Evolutionary conservation across 2,888 invertebrate genomes (phyloP).

Genomic region (Cosmorhoe ocellata): DNA sequence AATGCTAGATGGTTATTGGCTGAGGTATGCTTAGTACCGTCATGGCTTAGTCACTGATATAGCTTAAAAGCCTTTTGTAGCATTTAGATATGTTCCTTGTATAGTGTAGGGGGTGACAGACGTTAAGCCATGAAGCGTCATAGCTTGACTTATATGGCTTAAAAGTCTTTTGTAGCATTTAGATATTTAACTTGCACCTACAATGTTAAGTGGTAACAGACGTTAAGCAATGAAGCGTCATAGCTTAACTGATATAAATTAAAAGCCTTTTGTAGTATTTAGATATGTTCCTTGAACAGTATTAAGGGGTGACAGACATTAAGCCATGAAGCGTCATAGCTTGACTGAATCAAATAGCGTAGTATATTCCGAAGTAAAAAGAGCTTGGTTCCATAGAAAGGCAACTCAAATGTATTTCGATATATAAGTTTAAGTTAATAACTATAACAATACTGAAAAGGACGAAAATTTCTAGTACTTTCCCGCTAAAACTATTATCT

Average conservation of each 20-base stretch:
- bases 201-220: too few species aligned
- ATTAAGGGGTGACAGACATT: constrained; percentile 23
- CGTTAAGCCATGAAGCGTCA: constrained; percentile 47
- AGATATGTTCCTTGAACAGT: too few species aligned
- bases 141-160: neutral
- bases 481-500: too few species aligned
- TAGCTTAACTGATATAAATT: neutral
- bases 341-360: neutral
- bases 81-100: too few species aligned
- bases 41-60: neutral
- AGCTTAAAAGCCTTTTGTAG: neutral
- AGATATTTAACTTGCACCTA: neutral
- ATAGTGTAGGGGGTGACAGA: too few species aligned
- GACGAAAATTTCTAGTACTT: too few species aligned
- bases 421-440: too few species aligned
- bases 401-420: too few species aligned
- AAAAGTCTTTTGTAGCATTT: too few species aligned
- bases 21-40: constrained; percentile 42
- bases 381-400: too few species aligned
- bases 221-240: constrained; percentile 47
- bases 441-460: too few species aligned
- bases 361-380: too few species aligned
- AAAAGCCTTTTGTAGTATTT: neutral
- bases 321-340: constrained; percentile 43
- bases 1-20: constrained; percentile 53